Base-by-base conservation (phyloP, 2,888 invertebrate species). In the Lottia gigantea region DNA sequence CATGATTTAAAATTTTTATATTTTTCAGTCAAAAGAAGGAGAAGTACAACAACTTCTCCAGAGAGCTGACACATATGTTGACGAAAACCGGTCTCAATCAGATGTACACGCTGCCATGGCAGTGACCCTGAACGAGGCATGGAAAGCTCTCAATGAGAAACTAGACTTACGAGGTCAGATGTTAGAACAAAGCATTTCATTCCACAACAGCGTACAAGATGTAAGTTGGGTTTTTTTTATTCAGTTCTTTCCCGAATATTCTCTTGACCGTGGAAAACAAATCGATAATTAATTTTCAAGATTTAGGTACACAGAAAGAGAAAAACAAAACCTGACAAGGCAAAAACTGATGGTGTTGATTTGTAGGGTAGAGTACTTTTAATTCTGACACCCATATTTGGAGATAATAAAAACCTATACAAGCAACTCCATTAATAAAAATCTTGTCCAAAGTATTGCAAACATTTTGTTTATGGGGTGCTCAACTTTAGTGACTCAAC, bases 91-190 rank as follows among this genome's bases (percentile, higher is more conserved):
- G 73, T 93, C 92, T 45, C 93, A 94, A 85, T 92, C 92, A 84
- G 93, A 94, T 25, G 94, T 95, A 45, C 94, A 95, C 88, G 93
- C 93, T 71, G 95, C 95, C 47, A 96, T 96, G 95, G 95, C 95
- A 19, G 94, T 94, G 85, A 89, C 90, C 46, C 85, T 91, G 69
- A 89, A 88, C 19, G 86, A 89, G 75, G 91, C 91, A 46, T 96
- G 95, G 96, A 92, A 92, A 82, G 95, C 95, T 86, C 92, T 96
- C 71, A 93, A 95, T 86, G 91, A 91, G 76, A 92, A 94, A 83
- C 90, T 96, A 78, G 94, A 95, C 82, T 91, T 93, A 75, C 91
- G 95, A 67, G 93, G 93, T 83, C 91, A 92, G 80, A 92, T 95
- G 74, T 90, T 95, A 64, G 93, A 94, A 81, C 90, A 94, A 79